A percentile compares a stretch with the other conserved stretches of the same genome.
phyloP scores from a whole-genome alignment of 2,888 invertebrate species.

The Agonopterix subpropinquella region DNA sequence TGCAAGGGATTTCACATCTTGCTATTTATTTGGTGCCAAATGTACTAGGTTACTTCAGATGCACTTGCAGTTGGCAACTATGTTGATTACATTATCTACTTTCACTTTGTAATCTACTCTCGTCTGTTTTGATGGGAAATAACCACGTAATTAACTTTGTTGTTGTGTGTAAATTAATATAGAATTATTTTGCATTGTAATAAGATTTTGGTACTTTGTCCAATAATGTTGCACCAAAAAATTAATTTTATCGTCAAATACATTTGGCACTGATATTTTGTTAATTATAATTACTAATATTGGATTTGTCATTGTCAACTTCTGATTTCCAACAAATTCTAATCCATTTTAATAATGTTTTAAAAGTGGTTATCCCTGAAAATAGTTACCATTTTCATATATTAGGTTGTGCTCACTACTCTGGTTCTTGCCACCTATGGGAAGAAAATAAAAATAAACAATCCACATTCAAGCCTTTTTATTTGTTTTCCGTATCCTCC shows the following conservation, averaged over 20 bases:
- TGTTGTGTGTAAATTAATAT: constrained; percentile 1
- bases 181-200: constrained; percentile 4
- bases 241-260: not conserved
- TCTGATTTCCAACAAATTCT: constrained; percentile 1
- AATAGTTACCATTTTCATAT: constrained; percentile 72
- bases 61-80: not conserved
- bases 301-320: not conserved
- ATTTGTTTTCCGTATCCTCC: constrained; percentile 9
- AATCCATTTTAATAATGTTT: constrained; percentile 17
- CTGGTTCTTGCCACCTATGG: constrained; percentile 69
- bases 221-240: constrained; percentile 1
- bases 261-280: constrained; percentile 6
- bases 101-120: not conserved
- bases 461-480: constrained; percentile 42
- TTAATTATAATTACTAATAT: constrained; percentile 4
- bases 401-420: constrained; percentile 69
- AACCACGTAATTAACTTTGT: not conserved
- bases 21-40: constrained; percentile 26
- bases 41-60: constrained; percentile 3
- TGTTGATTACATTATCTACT: not conserved
- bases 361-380: constrained; percentile 66
- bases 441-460: constrained; percentile 67
- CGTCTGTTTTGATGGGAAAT: too few relatives aligned
- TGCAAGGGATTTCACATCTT: constrained; percentile 52
- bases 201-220: constrained; percentile 5